A percentile compares a stretch with the other conserved stretches of the same genome.
phyloP scores from a whole-genome alignment of 2,113 vertebrate genomes.

The Salminus brasiliensis region DNA sequence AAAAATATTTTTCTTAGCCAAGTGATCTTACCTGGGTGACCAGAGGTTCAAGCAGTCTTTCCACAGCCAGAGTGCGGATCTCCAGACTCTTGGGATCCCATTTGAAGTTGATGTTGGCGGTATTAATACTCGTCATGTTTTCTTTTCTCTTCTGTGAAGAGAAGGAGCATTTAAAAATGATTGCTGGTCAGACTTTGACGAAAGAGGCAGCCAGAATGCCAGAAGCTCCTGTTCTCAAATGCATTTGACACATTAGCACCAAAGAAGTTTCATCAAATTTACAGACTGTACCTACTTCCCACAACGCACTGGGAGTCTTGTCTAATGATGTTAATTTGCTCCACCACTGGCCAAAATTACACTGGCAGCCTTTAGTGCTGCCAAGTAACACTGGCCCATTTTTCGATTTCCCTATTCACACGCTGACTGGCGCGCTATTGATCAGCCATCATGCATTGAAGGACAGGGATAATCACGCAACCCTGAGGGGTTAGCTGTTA shows the following conservation, averaged over 20 bases:
- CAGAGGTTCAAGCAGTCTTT: constrained; percentile 92
- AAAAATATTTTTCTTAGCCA: not conserved
- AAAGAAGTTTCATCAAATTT: not conserved
- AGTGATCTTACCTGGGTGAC: constrained; percentile 90
- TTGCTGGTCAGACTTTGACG: not conserved
- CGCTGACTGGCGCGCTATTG: constrained; percentile 62
- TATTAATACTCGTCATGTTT: constrained; percentile 88
- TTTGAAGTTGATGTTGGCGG: constrained; percentile 96
- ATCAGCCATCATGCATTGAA: constrained; percentile 64
- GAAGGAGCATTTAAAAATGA: not conserved
- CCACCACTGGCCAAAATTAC: constrained; percentile 25
- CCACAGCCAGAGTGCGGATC: constrained; percentile 95
- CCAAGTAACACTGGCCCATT: constrained; percentile 59
- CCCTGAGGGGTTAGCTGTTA: constrained; percentile 52
- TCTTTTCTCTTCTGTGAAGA: constrained; percentile 55
- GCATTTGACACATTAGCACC: not conserved
- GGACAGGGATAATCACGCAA: constrained; percentile 63
- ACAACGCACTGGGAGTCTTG: not conserved
- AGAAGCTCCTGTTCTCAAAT: not conserved
- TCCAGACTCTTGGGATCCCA: constrained; percentile 99
- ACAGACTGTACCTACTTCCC: not conserved
- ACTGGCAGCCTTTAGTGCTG: constrained; percentile 47
- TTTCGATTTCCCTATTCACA: constrained; percentile 63
- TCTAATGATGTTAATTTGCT: constrained; percentile 6
- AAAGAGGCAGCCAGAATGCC: constrained; percentile 5